Conservation (phyloP, 92 coral and sea anemone species). For the Phymanthus crucifer region DNA sequence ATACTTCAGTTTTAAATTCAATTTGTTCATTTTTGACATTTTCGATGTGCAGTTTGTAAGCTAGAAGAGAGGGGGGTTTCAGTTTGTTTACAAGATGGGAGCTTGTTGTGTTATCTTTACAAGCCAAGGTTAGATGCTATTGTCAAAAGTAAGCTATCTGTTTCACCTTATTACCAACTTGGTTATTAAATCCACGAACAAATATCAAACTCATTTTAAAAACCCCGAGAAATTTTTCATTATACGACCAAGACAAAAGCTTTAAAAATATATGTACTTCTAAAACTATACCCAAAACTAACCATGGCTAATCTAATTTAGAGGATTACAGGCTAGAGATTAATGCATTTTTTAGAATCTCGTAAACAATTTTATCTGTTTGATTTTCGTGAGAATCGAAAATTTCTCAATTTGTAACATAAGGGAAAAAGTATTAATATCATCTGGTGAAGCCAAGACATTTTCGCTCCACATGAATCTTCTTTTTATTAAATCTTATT, state of each 20-base stretch:
- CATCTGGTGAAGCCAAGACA: constrained; percentile 30
- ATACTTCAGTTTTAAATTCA: not conserved
- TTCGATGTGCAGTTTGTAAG: not conserved
- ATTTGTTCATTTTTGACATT: constrained; percentile 25
- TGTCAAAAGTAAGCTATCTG: not conserved
- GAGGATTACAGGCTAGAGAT: not conserved
- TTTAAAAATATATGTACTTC: not conserved
- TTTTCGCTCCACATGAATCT: constrained; percentile 34
- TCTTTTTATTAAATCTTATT: constrained; percentile 24
- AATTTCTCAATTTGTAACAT: not conserved
- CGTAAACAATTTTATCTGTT: not conserved
- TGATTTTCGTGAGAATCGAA: not conserved
- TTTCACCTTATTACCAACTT: constrained; percentile 16
- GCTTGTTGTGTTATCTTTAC: constrained; percentile 15
- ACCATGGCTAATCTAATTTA: constrained; percentile 1
- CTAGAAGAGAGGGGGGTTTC: not conserved
- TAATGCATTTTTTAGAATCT: not conserved
- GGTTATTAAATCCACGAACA: not conserved
- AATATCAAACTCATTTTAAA: constrained; percentile 10
- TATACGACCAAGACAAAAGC: not conserved
- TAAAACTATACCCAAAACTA: not conserved
- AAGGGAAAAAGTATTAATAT: not conserved
- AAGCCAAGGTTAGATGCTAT: constrained; percentile 34
- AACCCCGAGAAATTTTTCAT: not conserved
- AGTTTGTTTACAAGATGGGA: constrained; percentile 20